Evolutionary conservation across 2,888 invertebrate species (phyloP).

Genomic region (Mylabris sibirica): DNA sequence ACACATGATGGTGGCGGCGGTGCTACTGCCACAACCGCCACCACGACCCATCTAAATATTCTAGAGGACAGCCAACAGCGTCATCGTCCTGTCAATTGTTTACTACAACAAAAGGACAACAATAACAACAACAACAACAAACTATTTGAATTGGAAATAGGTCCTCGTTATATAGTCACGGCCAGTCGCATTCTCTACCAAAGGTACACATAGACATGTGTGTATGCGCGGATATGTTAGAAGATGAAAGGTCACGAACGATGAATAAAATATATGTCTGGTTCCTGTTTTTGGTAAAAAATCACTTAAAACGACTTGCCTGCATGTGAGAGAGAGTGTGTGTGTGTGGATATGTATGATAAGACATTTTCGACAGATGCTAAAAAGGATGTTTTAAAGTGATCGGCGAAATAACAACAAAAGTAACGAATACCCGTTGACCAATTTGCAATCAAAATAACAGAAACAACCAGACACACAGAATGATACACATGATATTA

Average conservation of each 20-base stretch:
- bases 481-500: neutral
- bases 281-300: constrained; percentile 24
- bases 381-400: neutral
- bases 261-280: constrained; percentile 33
- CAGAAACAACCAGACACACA: neutral
- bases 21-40: neutral
- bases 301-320: constrained; percentile 21
- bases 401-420: constrained; percentile 4
- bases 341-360: too few species aligned
- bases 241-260: constrained; percentile 30
- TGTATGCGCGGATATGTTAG: constrained; percentile 10
- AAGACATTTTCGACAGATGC: constrained; percentile 19
- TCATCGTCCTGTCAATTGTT: constrained; percentile 32
- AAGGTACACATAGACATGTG: constrained; percentile 21
- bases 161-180: constrained; percentile 33
- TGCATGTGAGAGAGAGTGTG: too few species aligned
- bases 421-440: neutral
- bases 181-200: constrained; percentile 28
- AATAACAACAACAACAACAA: neutral
- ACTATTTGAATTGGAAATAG: constrained; percentile 35
- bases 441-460: constrained; percentile 6
- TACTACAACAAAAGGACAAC: constrained; percentile 20
- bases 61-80: neutral
- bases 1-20: constrained; percentile 18
- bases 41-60: neutral